These are phyloP conservation scores for Andrena praecox DNA, from an alignment of 2,888 invertebrate genomes.

Conservation along the genomic window DNA sequence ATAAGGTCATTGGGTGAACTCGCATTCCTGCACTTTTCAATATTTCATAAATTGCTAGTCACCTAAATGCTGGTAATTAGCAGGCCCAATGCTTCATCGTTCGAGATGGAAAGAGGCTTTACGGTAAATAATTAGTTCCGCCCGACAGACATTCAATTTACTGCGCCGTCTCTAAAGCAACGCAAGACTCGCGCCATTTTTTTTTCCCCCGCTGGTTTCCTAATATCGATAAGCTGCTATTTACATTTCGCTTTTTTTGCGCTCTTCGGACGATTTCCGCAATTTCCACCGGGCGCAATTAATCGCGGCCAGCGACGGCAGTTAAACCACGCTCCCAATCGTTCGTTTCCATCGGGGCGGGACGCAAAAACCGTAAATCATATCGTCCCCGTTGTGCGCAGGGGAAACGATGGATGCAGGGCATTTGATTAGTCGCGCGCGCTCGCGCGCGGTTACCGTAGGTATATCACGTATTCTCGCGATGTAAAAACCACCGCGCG, in stretches of 20 bases:
- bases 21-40: neutral
- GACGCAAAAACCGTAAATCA: constrained; percentile 11
- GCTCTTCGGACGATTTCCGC: constrained; percentile 2
- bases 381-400: neutral
- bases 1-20: constrained; percentile 4
- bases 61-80: constrained; percentile 14
- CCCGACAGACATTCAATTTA: constrained; percentile 3
- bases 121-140: constrained; percentile 4
- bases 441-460: constrained; percentile 2
- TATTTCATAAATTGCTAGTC: neutral
- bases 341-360: neutral
- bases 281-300: neutral
- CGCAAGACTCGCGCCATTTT: neutral
- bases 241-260: constrained; percentile 1
- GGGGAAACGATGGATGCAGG: constrained; percentile 3
- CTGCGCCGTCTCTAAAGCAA: neutral
- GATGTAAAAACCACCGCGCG: constrained; percentile 10
- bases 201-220: neutral
- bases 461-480: neutral
- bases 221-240: neutral
- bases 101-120: neutral
- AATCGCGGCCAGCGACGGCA: constrained; percentile 7
- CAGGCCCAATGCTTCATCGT: neutral
- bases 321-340: neutral
- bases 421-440: constrained; percentile 8